Evolutionary conservation across 2,888 invertebrate genomes (phyloP).

Genomic region (Tricholauxania praeusta): DNA sequence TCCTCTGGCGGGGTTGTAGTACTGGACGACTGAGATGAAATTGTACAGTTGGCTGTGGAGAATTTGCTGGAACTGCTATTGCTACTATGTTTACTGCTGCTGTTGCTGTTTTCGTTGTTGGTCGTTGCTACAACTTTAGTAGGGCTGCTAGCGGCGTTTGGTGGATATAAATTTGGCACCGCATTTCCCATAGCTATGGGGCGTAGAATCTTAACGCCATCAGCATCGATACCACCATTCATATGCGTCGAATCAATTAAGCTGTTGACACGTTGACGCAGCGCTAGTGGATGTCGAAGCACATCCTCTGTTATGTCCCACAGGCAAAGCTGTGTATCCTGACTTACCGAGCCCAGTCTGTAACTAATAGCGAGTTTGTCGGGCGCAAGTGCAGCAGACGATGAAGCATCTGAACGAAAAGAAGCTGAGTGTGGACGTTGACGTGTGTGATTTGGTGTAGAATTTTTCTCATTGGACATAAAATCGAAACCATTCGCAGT

Average conservation of each 20-base stretch:
- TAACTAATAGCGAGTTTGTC: constrained; percentile 76
- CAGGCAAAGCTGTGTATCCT: constrained; percentile 96
- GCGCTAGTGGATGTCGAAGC: constrained; percentile 76
- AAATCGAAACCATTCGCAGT: constrained; percentile 61
- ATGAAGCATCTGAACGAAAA: constrained; percentile 64
- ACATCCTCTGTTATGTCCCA: constrained; percentile 99
- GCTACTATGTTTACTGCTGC: constrained; percentile 49
- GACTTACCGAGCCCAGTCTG: constrained; percentile 93
- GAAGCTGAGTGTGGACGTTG: constrained; percentile 65
- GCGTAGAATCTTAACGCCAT: constrained; percentile 65
- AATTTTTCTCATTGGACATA: constrained; percentile 57
- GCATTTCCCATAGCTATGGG: constrained; percentile 63
- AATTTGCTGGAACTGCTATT: constrained; percentile 67
- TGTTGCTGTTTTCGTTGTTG: constrained; percentile 62
- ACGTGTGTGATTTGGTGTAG: constrained; percentile 59
- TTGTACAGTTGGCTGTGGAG: constrained; percentile 68
- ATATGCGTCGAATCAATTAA: constrained; percentile 59
- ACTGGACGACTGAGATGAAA: constrained; percentile 66
- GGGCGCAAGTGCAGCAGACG: constrained; percentile 61
- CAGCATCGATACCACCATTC: constrained; percentile 62
- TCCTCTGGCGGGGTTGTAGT: constrained; percentile 62
- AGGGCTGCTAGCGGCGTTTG: constrained; percentile 55
- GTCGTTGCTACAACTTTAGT: constrained; percentile 52
- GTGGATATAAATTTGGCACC: constrained; percentile 42
- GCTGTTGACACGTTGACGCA: constrained; percentile 65